Evolutionary conservation across 1,140 invertebrate genomes (phyloP).

Genomic region (Oedothorax gibbosus): DNA sequence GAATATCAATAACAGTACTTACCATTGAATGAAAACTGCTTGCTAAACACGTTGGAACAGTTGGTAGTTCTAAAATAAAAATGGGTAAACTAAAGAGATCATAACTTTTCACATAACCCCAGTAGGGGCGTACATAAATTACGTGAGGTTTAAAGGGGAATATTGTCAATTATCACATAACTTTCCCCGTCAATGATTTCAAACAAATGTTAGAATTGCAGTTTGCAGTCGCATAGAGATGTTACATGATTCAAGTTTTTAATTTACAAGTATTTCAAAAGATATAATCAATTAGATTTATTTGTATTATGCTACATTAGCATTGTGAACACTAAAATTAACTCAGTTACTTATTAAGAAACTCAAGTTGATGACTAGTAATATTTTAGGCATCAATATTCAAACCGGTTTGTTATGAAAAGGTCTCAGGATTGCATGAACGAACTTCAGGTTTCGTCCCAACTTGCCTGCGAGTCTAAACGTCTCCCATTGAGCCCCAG

Average conservation of each 20-base stretch:
- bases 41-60: slow-evolving; percentile 20
- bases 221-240: not conserved
- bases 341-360: too few relatives aligned
- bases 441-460: not conserved
- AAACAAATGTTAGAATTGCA: not conserved
- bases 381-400: not conserved
- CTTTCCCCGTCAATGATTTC: not conserved
- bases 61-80: slow-evolving; percentile 27
- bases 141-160: not conserved
- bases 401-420: not conserved
- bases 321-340: too few relatives aligned
- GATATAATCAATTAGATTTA: too few relatives aligned
- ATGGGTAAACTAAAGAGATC: not conserved
- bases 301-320: too few relatives aligned
- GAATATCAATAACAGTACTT: not conserved
- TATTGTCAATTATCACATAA: not conserved
- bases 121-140: not conserved
- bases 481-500: slow-evolving; percentile 41
- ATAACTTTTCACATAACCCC: not conserved
- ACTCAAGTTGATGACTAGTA: not conserved
- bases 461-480: slow-evolving; percentile 31
- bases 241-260: not conserved
- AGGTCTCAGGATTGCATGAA: not conserved
- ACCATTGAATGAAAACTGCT: slow-evolving; percentile 23
- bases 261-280: not conserved